Evolutionary conservation across 2,797 vertebrate species (phyloP), one percentile per base, ranked within the genome.

Genomic region (Miichthys miiuy): DNA sequence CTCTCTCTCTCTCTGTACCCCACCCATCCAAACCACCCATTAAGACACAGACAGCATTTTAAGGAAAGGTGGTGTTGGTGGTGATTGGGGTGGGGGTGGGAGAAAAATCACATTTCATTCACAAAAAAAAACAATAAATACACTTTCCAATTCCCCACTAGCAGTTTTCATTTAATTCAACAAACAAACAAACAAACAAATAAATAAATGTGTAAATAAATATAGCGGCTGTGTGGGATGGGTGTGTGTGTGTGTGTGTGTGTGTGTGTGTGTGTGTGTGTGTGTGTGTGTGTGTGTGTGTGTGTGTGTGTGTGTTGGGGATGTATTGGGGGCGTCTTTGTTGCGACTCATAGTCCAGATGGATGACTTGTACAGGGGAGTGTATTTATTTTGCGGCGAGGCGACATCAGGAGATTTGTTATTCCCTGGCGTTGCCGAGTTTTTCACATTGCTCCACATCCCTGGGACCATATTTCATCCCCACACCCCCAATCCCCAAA

Each of bases 391-490:
- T 95, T 95, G 92, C 81, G 52, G 84, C 85, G 69, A 80, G 91
- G 92, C 89, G 93, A 94, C 93, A 93, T 93, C 86, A 79, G 88
- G 92, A 94, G 94, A 95, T 96, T 96, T 95, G 95, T 96, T 95
- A 95, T 96, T 95, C 94, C 94, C 94, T 82, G 83, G 91, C 88
- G 93, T 93, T 95, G 92, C 92, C 86, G 92, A 92, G 92, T 95
- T 96, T 95, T 95, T 95, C 94, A 94, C 94, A 92, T 94, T 95
- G 95, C 95, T 95, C 95, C 92, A 96, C 91, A 96, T 96, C 94
- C 90, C 86, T 50, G 87, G 91, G 91, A 93, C 92, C 93, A 95
- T 95, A 95, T 95, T 95, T 95, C 93, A 94, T 94, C 92, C 86
- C 72, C 77, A 81, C 93, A 93, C 93, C 92, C 93, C 89, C 94